Evolutionary conservation across 2,113 vertebrate genomes (phyloP).

Genomic region (Nycticryphes semicollaris): DNA sequence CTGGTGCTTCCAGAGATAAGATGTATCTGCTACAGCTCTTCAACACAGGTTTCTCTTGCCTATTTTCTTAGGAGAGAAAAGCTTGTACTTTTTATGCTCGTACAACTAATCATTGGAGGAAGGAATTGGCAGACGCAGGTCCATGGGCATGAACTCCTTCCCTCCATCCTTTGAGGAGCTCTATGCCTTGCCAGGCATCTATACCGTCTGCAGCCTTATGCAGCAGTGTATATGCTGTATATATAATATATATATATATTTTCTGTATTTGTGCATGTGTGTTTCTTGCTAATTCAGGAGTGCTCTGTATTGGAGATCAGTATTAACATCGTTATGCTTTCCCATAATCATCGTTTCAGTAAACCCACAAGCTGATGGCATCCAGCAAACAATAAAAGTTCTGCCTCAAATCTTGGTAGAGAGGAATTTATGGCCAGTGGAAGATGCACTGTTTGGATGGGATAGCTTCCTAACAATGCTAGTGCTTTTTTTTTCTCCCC

Average conservation of each 20-base stretch:
- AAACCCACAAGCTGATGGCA: not conserved
- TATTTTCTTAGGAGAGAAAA: not conserved
- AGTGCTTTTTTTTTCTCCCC: fast-evolving
- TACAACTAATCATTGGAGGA: too few species aligned
- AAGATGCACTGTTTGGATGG: not conserved
- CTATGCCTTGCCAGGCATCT: not conserved
- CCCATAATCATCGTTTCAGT: not conserved
- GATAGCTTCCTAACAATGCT: not conserved
- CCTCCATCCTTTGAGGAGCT: not conserved
- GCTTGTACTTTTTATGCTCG: not conserved
- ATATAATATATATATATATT: too few species aligned
- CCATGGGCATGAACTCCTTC: not conserved
- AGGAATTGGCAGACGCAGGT: not conserved
- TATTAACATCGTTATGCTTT: not conserved
- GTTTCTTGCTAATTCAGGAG: not conserved
- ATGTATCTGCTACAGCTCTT: not conserved
- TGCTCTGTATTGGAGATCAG: not conserved
- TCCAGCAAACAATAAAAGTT: not conserved
- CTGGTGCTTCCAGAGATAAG: not conserved
- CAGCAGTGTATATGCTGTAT: not conserved
- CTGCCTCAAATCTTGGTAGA: not conserved
- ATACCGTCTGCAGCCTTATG: fast-evolving
- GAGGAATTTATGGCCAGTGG: not conserved
- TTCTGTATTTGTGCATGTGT: not conserved
- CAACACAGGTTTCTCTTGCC: not conserved